Conservation (phyloP, 37 sponge, comb jelly and placozoan species). For the Haliclona indistincta region DNA sequence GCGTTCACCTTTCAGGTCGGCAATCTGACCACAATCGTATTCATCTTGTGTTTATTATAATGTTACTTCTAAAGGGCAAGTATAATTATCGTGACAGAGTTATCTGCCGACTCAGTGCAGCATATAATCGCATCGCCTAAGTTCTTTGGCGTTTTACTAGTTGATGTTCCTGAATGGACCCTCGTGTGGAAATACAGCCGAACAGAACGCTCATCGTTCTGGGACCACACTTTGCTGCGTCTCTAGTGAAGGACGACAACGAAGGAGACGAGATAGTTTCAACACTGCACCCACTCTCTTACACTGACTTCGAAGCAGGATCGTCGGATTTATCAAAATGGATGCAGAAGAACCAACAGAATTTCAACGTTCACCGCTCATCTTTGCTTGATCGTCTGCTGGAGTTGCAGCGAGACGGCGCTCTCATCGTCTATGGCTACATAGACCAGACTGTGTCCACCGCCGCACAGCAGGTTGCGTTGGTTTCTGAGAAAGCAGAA, state of each 20-base stretch:
- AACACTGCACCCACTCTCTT: conserved; percentile 1
- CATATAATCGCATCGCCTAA: too few relatives aligned
- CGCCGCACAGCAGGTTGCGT: background rate
- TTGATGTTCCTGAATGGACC: too few relatives aligned
- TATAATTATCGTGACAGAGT: too few relatives aligned
- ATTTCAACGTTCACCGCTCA: conserved; percentile 6
- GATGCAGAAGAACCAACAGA: too few relatives aligned
- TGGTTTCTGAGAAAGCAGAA: conserved; percentile 18
- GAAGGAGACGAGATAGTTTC: background rate
- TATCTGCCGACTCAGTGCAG: too few relatives aligned
- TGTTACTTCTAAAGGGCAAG: too few relatives aligned
- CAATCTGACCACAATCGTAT: too few relatives aligned
- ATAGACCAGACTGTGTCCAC: conserved; percentile 25
- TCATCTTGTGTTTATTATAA: too few relatives aligned
- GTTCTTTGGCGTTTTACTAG: too few relatives aligned
- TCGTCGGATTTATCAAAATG: too few relatives aligned
- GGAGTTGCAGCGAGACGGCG: conserved; percentile 41
- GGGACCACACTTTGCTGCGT: conserved; percentile 39
- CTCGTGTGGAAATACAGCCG: conserved; percentile 44
- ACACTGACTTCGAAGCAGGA: conserved; percentile 12
- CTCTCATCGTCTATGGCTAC: conserved; percentile 43
- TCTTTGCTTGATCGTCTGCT: background rate
- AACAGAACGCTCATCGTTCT: conserved; percentile 28
- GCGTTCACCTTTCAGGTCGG: too few relatives aligned
- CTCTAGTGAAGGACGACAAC: background rate